Base-by-base conservation (phyloP, 2,113 vertebrate genomes). In the Corythoichthys intestinalis region DNA sequence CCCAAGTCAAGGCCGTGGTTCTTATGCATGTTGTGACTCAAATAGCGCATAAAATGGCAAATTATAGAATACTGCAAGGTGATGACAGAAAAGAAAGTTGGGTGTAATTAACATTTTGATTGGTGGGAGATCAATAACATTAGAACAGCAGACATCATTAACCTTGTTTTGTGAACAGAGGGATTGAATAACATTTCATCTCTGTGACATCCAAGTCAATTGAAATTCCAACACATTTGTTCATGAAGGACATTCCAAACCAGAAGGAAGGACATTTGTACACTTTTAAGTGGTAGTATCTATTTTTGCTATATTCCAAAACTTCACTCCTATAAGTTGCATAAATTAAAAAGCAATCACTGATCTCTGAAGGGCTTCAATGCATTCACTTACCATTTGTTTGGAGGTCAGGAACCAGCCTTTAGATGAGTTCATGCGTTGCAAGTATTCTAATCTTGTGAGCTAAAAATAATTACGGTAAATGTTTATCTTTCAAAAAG, bases 131-230 rank as follows among this genome's bases (percentile, higher is more conserved):
- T 68, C 2, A 46, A 1, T 53, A 4, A 37, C 35, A 38, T 53
- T 52, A 44, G 9, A 64, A 11, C 9, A 28, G 52, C n/a, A 41
- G 39, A 47, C 10, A 46, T 48, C 2, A n/a, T 41, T 46, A 47
- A 48, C 46, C 15, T 48, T 64, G 61, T 20, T 47, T 47, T 64
- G 44, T 64, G 61, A 64, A 47, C 15, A 60, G n/a, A 28, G 20
- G n/a, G 20, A 64, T 64, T 10, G 1, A 48, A 64, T 28, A 15
- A 60, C 5, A 14, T 28, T 46, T 28, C 4, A 64, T 34, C 20
- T 20, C 13, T 17, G 13, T 38, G 57, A 59, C 57, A 59, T 59
- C 35, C 12, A 15, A 15, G 4, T 58, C 6, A 53, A n/a, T 17
- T 15, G 17, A 53, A 6, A 53, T 17, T 6, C 15, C 17, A 17